phyloP scores from a whole-genome alignment of 1,140 invertebrate genomes.

The Heliconius congener region DNA sequence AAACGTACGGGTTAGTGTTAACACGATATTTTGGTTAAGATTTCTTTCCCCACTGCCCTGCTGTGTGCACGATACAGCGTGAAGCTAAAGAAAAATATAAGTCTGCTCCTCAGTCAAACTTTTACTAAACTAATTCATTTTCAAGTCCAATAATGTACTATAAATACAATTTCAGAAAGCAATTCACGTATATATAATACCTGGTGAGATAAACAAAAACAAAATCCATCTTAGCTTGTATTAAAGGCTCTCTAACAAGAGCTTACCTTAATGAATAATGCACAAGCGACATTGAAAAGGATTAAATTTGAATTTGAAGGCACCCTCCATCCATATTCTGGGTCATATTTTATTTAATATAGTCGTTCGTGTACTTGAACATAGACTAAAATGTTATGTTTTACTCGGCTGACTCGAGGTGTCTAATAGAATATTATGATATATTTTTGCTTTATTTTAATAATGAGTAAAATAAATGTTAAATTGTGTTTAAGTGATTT shows the following conservation, averaged over 20 bases:
- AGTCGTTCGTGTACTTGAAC: not conserved
- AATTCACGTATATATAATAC: not conserved
- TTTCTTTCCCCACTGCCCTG: no score
- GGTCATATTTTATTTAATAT: slow-evolving; percentile 35
- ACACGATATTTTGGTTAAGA: no score
- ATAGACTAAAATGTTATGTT: not conserved
- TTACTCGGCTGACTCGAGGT: not conserved
- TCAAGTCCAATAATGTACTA: not conserved
- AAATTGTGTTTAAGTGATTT: no score
- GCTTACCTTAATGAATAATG: slow-evolving; percentile 50
- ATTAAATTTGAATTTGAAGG: slow-evolving; percentile 46
- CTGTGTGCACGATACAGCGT: no score
- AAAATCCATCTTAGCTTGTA: not conserved
- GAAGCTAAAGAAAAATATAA: no score
- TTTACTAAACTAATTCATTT: no score
- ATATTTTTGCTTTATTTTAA: no score
- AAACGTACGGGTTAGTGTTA: no score
- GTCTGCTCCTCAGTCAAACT: no score
- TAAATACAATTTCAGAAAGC: not conserved
- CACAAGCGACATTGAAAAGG: slow-evolving; percentile 42
- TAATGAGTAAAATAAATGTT: no score
- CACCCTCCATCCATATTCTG: slow-evolving; percentile 20
- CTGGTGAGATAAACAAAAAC: slow-evolving; percentile 13
- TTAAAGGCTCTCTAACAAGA: slow-evolving; percentile 20
- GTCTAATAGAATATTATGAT: not conserved